Base-by-base conservation (phyloP, 2,888 invertebrate genomes). In the Zygothrica quintamaculata region DNA sequence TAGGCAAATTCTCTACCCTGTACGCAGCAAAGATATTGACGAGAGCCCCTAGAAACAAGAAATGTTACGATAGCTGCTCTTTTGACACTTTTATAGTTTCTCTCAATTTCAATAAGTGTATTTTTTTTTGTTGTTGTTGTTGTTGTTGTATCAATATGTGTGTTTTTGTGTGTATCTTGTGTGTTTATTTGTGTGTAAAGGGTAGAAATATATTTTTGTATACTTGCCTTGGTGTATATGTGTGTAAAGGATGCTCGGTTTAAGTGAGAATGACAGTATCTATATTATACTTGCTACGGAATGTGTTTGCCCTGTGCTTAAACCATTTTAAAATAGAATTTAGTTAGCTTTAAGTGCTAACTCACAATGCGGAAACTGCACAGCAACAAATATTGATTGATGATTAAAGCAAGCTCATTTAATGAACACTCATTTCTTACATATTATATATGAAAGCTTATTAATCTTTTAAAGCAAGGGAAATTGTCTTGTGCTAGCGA, bases 71-170 rank as follows among this genome's bases (percentile, higher is more conserved):
- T 43, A 53, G 25, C 53, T 66, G 65, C 52, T 72, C 76, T 74
- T 76, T 81, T 77, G 71, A 77, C 85, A 86, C 87, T 85, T 86
- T 80, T 86, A 86, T 81, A 79, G 85, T 84, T 87, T 87, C 87
- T 48, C 50, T 76, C 73, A 77, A 75, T 86, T 67, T 82, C 75
- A 74, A 76, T 76, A 81, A 84, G 68, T 71, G 84, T 58, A 64
- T 56, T 43, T 8, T 26, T 26, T 26, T 26, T 6, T 26, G 4
- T 26, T 26, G 4, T 6, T 26, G 4, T 26, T 26, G 25, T 37
- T 33, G 44, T 36, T 29, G 8, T 33, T 29, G 18, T 15, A 13
- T 29, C 18, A 42, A 12, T 25, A 16, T 42, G n/a, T 25, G 40
- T 15, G 29, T 44, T 39, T 11, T 34, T 29, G 39, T 43, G 29